A percentile compares a stretch with the other conserved stretches of the same genome.
Conservation (phyloP, 2,113 vertebrate genomes). For the Scalopus aquaticus region DNA sequence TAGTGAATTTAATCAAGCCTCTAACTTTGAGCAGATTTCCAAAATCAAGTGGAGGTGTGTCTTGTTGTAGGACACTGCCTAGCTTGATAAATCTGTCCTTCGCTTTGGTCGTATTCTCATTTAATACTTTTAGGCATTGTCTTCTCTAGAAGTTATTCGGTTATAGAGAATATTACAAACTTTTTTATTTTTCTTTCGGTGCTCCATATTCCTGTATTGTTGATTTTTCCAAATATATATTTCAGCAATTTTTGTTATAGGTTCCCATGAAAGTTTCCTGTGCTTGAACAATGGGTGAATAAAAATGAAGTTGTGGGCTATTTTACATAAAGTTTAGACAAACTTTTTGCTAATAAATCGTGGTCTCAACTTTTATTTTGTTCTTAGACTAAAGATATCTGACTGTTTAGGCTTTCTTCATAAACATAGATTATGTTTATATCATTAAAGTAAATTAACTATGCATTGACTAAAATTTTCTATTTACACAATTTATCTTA, state of each 20-base stretch:
- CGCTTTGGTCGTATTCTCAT: neutral
- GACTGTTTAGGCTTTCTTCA: neutral
- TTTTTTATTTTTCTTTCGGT: neutral
- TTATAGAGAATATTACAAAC: neutral
- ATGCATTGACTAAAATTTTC: neutral
- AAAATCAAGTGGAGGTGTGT: neutral
- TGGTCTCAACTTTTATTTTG: neutral
- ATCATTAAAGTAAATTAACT: neutral
- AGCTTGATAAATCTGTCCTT: neutral
- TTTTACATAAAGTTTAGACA: conserved; percentile 31
- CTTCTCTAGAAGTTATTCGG: neutral
- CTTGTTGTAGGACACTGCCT: neutral
- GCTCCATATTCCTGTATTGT: neutral
- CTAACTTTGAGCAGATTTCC: neutral
- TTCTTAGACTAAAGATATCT: neutral
- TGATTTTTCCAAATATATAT: neutral
- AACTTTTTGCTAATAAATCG: neutral
- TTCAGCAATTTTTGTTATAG: conserved; percentile 1
- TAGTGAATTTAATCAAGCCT: neutral
- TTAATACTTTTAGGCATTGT: neutral
- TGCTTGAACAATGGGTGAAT: neutral
- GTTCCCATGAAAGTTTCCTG: neutral
- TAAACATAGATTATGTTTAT: neutral
- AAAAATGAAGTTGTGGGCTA: conserved; percentile 18
- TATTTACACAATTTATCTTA: neutral